Percentiles rank a stretch among this genome's conserved stretches.
These are phyloP conservation scores for Pantherophis vulpinus DNA, from an alignment of 2,797 vertebrate species.

Conservation along the genomic window DNA sequence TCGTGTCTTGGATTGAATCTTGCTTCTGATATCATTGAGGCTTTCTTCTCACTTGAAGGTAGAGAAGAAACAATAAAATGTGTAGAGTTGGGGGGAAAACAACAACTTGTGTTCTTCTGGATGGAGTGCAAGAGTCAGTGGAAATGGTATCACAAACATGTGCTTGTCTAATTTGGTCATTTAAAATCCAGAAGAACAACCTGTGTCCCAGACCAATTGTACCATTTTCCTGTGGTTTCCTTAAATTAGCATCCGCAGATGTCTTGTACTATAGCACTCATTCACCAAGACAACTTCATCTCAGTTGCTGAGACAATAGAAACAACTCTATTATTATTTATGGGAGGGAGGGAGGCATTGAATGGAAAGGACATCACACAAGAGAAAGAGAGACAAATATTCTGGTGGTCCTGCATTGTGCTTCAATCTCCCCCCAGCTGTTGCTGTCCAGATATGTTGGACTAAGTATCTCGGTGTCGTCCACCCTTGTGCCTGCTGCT, in stretches of 20 bases:
- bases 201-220: neutral
- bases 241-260: neutral
- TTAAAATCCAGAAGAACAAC: neutral
- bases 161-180: neutral
- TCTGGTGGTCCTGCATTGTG: neutral
- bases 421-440: neutral
- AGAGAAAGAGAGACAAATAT: neutral
- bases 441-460: neutral
- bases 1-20: neutral
- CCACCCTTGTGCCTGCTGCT: neutral
- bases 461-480: neutral
- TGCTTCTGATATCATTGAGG: neutral
- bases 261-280: neutral
- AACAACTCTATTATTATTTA: neutral
- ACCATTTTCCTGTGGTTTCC: neutral
- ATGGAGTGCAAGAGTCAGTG: neutral
- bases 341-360: neutral
- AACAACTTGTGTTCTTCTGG: neutral
- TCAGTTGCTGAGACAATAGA: neutral
- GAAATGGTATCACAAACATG: neutral
- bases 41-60: neutral
- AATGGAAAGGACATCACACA: neutral
- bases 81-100: too few relatives aligned
- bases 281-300: neutral
- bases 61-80: neutral